Conservation (phyloP, 2,113 vertebrate species). For the Eira barbara region DNA sequence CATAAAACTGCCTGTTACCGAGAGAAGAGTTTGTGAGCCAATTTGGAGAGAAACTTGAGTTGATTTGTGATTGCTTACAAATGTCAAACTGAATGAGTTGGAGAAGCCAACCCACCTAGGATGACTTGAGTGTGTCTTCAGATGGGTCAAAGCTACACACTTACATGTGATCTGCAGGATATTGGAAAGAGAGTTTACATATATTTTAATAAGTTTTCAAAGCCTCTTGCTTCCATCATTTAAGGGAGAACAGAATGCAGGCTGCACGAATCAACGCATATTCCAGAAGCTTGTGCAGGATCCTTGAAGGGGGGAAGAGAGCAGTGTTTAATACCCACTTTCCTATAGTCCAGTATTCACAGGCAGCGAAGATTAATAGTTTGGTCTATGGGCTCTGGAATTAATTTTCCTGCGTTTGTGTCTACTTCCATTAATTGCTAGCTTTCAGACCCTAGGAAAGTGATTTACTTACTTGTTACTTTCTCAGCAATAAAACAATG, state of each 20-base stretch:
- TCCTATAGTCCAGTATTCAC: background rate
- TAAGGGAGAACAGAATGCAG: background rate
- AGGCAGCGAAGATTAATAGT: background rate
- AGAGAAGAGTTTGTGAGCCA: background rate
- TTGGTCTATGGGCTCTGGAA: background rate
- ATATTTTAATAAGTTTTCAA: background rate
- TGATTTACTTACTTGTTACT: background rate
- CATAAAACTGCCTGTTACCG: background rate
- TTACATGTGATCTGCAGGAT: background rate
- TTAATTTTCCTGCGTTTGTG: background rate
- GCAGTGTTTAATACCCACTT: background rate
- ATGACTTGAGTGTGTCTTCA: background rate
- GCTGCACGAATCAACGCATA: background rate
- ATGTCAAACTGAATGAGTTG: background rate
- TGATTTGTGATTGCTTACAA: background rate
- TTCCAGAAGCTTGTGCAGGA: background rate
- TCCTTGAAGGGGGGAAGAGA: background rate
- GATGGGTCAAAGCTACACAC: background rate
- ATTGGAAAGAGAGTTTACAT: background rate
- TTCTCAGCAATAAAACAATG: background rate
- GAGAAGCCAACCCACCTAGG: background rate
- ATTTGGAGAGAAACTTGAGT: background rate
- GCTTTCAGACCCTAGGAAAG: background rate
- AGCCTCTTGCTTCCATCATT: background rate
- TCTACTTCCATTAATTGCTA: background rate